phyloP scores from a whole-genome alignment of 2,113 vertebrate genomes.

The Perca flavescens region DNA sequence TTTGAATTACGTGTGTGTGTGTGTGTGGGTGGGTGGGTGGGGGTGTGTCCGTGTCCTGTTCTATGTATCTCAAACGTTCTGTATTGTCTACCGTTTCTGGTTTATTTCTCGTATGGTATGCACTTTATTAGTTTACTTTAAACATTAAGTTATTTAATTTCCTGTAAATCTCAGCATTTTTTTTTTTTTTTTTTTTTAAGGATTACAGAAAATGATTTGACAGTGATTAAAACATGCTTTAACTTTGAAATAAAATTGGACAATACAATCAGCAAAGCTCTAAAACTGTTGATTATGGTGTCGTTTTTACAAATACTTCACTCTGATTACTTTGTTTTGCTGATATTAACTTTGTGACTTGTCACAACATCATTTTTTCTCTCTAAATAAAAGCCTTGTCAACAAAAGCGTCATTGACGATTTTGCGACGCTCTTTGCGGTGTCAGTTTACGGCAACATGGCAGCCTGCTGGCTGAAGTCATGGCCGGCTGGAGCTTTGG shows the following conservation, averaged over 20 bases:
- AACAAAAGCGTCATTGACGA: not conserved
- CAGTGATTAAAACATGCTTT: not conserved
- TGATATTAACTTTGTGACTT: not conserved
- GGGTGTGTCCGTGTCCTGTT: no score
- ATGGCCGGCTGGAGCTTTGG: no score
- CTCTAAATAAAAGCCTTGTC: slow-evolving; percentile 39
- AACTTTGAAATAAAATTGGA: not conserved
- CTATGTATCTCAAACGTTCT: not conserved
- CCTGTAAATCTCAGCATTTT: not conserved
- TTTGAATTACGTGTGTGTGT: no score
- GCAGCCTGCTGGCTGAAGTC: slow-evolving; percentile 49
- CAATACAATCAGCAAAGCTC: not conserved
- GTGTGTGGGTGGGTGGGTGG: no score
- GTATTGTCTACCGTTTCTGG: not conserved
- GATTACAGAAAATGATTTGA: not conserved
- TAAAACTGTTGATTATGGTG: not conserved
- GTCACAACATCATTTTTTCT: accelerated
- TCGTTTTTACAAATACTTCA: not conserved
- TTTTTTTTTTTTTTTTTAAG: not conserved
- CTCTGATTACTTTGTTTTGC: not conserved
- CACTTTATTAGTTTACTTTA: slow-evolving; percentile 2
- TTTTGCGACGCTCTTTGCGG: slow-evolving; percentile 54
- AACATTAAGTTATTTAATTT: slow-evolving; percentile 17
- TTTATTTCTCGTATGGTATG: not conserved
- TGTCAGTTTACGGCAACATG: slow-evolving; percentile 79